Evolutionary conservation across 2,113 vertebrate genomes (phyloP).

Genomic region (Petromus typicus): DNA sequence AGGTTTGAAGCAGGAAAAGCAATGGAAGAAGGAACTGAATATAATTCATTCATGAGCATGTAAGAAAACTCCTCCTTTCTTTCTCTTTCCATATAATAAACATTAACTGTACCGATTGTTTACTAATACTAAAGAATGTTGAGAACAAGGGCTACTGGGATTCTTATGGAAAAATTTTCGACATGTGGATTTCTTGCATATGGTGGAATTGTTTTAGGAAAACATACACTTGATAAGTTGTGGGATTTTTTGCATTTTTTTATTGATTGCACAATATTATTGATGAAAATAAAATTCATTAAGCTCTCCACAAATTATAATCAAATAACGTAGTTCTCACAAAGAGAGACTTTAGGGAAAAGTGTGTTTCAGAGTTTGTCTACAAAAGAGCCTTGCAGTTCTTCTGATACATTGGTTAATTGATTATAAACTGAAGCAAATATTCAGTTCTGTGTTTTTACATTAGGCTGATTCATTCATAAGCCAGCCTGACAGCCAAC

Average conservation of each 20-base stretch:
- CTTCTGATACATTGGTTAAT: background rate
- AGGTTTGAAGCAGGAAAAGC: background rate
- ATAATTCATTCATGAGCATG: constrained; percentile 51
- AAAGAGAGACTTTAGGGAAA: background rate
- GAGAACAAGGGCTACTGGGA: background rate
- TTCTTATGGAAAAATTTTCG: background rate
- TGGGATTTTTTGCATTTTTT: background rate
- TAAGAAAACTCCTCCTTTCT: background rate
- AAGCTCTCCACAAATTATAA: constrained; percentile 1
- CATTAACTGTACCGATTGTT: background rate
- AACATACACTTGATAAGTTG: background rate
- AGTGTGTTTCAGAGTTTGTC: background rate
- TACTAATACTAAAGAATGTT: constrained; percentile 1
- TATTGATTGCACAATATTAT: background rate
- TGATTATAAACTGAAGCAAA: background rate
- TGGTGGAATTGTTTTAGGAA: background rate
- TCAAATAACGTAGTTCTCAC: background rate
- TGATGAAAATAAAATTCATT: constrained; percentile 37
- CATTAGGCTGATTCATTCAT: background rate
- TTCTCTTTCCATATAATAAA: background rate
- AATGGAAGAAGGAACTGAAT: background rate
- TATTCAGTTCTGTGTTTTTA: background rate
- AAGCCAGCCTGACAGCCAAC: background rate
- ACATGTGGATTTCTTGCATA: background rate
- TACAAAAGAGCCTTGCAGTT: background rate